Evolutionary conservation across 2,113 vertebrate genomes (phyloP).

Genomic region (Carlito syrichta): DNA sequence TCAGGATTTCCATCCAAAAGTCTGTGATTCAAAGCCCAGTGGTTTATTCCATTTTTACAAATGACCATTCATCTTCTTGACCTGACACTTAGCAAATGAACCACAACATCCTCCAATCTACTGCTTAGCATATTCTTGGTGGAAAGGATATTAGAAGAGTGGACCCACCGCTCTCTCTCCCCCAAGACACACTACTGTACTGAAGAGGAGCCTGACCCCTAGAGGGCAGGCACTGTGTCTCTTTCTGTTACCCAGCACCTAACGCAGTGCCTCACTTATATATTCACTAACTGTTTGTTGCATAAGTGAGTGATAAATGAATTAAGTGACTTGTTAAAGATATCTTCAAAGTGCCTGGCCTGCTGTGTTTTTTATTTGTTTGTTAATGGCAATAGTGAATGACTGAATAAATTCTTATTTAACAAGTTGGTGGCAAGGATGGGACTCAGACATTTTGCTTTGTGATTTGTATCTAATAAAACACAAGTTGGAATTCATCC

Average conservation of each 20-base stretch:
- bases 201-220: not conserved
- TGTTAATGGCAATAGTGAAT: not conserved
- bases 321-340: not conserved
- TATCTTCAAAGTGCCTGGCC: not conserved
- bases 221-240: not conserved
- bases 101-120: slow-evolving; percentile 21
- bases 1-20: not conserved
- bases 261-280: not conserved
- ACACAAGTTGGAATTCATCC: not conserved
- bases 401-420: not conserved
- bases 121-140: slow-evolving; percentile 42
- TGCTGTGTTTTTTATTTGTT: not conserved
- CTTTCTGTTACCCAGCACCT: not conserved
- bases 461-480: not conserved
- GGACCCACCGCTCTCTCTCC: not conserved
- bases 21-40: not conserved
- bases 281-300: not conserved
- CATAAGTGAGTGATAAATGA: not conserved
- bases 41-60: slow-evolving; percentile 55
- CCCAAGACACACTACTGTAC: not conserved
- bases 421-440: not conserved
- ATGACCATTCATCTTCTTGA: slow-evolving; percentile 50
- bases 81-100: slow-evolving; percentile 42
- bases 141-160: not conserved
- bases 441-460: not conserved